Evolutionary conservation across 2,888 invertebrate species (phyloP), one percentile per base, ranked within the genome.

Genomic region (Erebia aethiops): DNA sequence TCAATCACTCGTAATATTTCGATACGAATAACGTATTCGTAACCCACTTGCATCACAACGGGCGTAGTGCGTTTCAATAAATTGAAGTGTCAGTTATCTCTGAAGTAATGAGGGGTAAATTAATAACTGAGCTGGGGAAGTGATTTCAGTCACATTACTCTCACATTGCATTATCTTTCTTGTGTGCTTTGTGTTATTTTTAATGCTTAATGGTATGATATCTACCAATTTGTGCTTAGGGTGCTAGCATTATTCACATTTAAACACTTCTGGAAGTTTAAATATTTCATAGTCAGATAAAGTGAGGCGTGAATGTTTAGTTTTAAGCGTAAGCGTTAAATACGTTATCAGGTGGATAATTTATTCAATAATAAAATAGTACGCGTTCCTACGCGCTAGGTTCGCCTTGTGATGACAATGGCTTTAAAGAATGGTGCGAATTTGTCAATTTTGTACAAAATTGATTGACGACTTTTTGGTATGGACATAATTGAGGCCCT

Each of bases 71-170:
- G 77, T 80, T 80, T 76, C 80, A 82, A 88, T 84, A 89, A 87
- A 89, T 87, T 85, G 81, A 86, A 81, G 83, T 87, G 88, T 87
- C 88, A 87, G 82, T 83, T 83, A 81, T 85, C 80, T 84, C 79
- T 82, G 80, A 78, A 78, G 80, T 81, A 81, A 82, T 83, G 80
- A 85, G 82, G 74, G 75, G 74, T 78, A 77, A 84, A 82, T 83
- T 83, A 81, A 82, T 83, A 79, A 80, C 76, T 77, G 77, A 76
- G 79, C 77, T 72, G 75, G 76, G 78, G 78, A 76, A 77, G 77
- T 79, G 77, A 75, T 74, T 77, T 76, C 75, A 72, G 77, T 73
- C 76, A 71, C 71, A 72, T 72, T 74, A 71, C 70, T 66, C 61
- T 61, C 64, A 41, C 1, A 21, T 51, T 64, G 41, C 46, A 60